These are phyloP conservation scores for Steinernema scapterisci DNA, from an alignment of 2,888 invertebrate genomes.

Conservation along the genomic window DNA sequence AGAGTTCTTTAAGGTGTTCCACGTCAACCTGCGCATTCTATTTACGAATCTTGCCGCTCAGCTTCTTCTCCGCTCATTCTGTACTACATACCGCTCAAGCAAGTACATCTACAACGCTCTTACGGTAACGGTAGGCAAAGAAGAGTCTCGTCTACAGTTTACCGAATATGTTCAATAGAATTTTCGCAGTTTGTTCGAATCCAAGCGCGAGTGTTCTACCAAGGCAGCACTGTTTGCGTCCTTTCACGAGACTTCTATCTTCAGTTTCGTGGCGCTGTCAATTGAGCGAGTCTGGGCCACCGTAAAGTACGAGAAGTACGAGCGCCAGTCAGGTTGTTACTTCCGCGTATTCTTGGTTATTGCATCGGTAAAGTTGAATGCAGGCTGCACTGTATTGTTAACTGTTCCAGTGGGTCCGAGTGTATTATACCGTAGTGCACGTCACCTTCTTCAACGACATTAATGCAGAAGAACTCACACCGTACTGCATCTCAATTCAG, in stretches of 20 bases:
- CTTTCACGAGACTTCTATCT: constrained; percentile 6
- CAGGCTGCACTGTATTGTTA: background rate
- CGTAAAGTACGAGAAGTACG: constrained; percentile 1
- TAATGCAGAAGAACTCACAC: too few species aligned
- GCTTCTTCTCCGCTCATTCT: background rate
- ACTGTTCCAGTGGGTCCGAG: constrained; percentile 1
- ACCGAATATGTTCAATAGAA: background rate
- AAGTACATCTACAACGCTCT: background rate
- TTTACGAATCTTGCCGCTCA: background rate
- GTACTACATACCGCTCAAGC: background rate
- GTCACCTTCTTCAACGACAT: too few species aligned
- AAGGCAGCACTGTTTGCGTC: background rate
- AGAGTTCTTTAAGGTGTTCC: background rate
- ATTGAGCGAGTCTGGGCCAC: constrained; percentile 13
- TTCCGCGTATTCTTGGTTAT: background rate
- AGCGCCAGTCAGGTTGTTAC: background rate
- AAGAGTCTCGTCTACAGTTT: too few species aligned
- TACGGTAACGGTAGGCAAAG: background rate
- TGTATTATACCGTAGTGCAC: too few species aligned
- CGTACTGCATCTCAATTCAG: background rate
- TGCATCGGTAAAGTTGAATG: background rate
- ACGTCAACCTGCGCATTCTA: background rate
- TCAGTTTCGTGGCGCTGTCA: background rate
- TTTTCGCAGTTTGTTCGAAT: background rate
- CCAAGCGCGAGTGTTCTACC: background rate